phyloP scores from a whole-genome alignment of 1,140 invertebrate genomes.

The Lepidotrigona ventralis region DNA sequence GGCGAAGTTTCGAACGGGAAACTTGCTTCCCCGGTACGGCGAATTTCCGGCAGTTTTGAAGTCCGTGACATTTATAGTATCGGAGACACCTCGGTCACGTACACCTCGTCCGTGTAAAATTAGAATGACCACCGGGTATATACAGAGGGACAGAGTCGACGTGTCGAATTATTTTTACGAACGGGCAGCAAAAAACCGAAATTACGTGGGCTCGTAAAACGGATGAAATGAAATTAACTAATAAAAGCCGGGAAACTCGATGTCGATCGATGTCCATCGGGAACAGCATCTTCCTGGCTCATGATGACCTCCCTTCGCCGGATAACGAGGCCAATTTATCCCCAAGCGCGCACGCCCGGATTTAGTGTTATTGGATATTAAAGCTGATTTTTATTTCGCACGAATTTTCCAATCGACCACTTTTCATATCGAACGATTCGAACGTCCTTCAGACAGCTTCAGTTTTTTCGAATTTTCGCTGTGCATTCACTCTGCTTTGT shows the following conservation, averaged over 20 bases:
- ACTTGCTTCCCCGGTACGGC: neutral
- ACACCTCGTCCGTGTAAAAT: constrained; percentile 8
- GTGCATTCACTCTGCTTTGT: too few relatives aligned
- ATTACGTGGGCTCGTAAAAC: constrained; percentile 7
- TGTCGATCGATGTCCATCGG: neutral
- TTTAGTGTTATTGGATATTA: neutral
- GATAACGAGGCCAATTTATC: neutral
- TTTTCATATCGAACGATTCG: neutral
- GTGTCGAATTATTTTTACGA: constrained; percentile 14
- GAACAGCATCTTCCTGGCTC: neutral
- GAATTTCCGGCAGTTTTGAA: constrained; percentile 14
- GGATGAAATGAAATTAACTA: constrained; percentile 17
- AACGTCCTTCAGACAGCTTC: too few relatives aligned
- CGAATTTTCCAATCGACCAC: too few relatives aligned
- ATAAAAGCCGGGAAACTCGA: neutral
- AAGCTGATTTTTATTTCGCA: neutral
- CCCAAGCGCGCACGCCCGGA: too few relatives aligned
- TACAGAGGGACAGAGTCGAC: neutral
- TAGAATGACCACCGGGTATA: constrained; percentile 7
- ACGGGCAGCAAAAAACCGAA: neutral
- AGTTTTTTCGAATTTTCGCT: too few relatives aligned
- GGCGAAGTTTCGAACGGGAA: neutral
- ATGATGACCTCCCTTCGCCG: neutral
- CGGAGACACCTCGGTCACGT: neutral
- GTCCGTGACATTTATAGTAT: neutral